Evolutionary conservation across 2,888 invertebrate genomes (phyloP), one percentile per base, ranked within the genome.

Genomic region (Mythimna impura): DNA sequence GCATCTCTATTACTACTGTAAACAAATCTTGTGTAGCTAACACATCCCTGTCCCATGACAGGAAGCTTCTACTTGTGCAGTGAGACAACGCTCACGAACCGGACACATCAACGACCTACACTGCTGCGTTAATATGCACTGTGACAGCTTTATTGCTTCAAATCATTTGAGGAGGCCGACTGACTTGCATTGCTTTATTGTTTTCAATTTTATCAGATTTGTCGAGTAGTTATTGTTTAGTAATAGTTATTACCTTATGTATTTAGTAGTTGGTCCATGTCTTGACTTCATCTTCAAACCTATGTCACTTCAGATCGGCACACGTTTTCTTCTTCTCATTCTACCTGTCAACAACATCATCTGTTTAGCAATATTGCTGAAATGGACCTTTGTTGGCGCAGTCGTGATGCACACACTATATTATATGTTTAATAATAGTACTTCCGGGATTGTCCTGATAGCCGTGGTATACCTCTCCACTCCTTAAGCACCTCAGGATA

Each of bases 51-150:
- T 78, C 61, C 68, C 10, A 34, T 8, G 54, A 68, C 83, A 76
- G 86, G 86, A 87, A 83, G 70, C 54, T 22, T 58, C 70, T 86
- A 87, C 85, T 87, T 87, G 77, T 43, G 73, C 68, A 76, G 80
- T 77, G 77, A 81, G 73, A 80, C 80, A 81, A 85, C 72, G 81
- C 76, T 65, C 25, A 34, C 47, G 9, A 65, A 61, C 81, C 85
- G 85, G 85, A 85, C 84, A 85, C 64, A 75, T 66, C 81, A 77
- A 66, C 54, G 71, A 76, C 78, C 81, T 81, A 78, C 73, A 73
- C 83, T 62, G 73, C 71, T 75, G 81, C 67, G 66, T 81, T 77
- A 71, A 71, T 62, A 61, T 62, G 61, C 54, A 73, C 73, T 78
- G 65, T 66, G 73, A 62, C 69, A 58, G 47, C 17, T 81, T 76